Conservation (phyloP, 2,797 vertebrate genomes). For the Pseudocheirus occidentalis region DNA sequence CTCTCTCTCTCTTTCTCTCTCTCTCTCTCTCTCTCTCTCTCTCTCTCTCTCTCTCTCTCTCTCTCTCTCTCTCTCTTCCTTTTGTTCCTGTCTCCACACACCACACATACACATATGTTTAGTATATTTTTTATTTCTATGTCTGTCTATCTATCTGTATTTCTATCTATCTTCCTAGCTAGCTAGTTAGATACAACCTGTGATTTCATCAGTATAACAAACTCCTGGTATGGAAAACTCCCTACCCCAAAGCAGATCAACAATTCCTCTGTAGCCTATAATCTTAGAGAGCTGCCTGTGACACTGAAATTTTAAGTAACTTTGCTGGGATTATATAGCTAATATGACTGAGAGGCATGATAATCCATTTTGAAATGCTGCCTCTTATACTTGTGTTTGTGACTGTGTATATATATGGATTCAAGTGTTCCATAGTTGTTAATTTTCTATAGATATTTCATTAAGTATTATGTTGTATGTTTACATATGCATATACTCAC, state of each 20-base stretch:
- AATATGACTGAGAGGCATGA: neutral
- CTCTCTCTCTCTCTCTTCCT: neutral
- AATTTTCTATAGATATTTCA: conserved; percentile 8
- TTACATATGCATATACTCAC: neutral
- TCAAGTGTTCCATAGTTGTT: neutral
- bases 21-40: neutral
- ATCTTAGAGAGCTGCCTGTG: neutral
- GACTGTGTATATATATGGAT: neutral
- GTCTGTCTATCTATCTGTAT: neutral
- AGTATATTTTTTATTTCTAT: neutral
- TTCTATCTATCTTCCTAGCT: neutral
- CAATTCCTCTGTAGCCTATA: neutral
- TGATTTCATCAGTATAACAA: neutral
- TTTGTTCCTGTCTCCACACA: too few relatives aligned
- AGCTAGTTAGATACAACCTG: neutral
- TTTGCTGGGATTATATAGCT: neutral
- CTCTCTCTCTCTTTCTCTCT: neutral
- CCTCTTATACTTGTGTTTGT: neutral
- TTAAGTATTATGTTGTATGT: neutral
- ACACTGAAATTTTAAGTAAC: neutral
- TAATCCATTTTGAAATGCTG: neutral
- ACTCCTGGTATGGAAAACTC: neutral
- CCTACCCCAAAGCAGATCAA: neutral
- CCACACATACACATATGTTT: neutral
- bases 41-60: neutral